These are phyloP conservation scores for Cremastobaeus sp. DNA, from an alignment of 2,888 invertebrate genomes.

Conservation along the genomic window DNA sequence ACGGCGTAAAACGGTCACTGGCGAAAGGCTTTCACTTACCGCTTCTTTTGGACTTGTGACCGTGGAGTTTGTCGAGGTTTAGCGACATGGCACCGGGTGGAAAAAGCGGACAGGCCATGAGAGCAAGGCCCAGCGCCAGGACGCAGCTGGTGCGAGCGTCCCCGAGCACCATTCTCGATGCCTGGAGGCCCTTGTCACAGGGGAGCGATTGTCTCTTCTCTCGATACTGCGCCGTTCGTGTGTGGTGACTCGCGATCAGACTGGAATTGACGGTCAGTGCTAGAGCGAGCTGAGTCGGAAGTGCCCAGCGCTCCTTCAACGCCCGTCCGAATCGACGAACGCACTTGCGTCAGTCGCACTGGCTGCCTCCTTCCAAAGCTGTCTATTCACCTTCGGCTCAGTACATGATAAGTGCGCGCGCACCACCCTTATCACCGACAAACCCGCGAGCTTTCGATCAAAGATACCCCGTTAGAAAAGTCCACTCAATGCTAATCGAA, in stretches of 20 bases:
- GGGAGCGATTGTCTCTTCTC: constrained; percentile 27
- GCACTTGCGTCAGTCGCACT: constrained; percentile 60
- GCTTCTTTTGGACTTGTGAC: constrained; percentile 86
- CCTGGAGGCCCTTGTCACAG: constrained; percentile 36
- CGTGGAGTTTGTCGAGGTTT: constrained; percentile 89
- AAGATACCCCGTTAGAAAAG: no score
- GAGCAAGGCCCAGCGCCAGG: constrained; percentile 76
- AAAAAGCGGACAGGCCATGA: constrained; percentile 81
- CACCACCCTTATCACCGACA: constrained; percentile 28
- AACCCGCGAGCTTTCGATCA: constrained; percentile 49
- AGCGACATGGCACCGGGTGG: constrained; percentile 85
- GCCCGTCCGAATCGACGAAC: constrained; percentile 50
- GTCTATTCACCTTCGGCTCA: constrained; percentile 50
- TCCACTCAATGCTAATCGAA: no score
- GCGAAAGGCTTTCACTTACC: constrained; percentile 83
- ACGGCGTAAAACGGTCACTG: no score
- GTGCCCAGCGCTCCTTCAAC: constrained; percentile 22
- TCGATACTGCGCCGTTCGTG: constrained; percentile 27
- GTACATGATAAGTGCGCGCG: constrained; percentile 55
- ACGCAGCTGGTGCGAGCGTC: constrained; percentile 63
- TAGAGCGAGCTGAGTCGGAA: constrained; percentile 8
- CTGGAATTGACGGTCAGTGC: constrained; percentile 10
- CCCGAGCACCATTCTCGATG: constrained; percentile 67
- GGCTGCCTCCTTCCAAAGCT: constrained; percentile 42
- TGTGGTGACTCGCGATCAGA: constrained; percentile 12